phyloP scores from a whole-genome alignment of 2,888 invertebrate species.

The Acholoe squamosa region DNA sequence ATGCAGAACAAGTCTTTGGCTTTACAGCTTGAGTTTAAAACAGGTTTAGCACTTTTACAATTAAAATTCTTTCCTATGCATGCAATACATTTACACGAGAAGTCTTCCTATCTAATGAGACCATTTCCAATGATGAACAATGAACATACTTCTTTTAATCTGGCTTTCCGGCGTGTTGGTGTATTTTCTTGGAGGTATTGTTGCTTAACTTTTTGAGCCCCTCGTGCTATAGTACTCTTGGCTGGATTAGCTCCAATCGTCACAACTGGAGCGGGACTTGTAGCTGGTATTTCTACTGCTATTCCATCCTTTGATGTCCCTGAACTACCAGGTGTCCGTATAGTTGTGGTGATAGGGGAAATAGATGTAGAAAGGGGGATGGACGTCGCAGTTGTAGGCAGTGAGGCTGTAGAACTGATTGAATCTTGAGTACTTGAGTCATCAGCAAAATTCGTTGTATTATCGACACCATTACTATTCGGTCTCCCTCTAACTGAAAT shows the following conservation, averaged over 20 bases:
- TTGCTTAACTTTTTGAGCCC: conserved; percentile 45
- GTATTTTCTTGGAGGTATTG: conserved; percentile 61
- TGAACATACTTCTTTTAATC: conserved; percentile 62
- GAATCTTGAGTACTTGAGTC: conserved; percentile 58
- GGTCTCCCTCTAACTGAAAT: background rate
- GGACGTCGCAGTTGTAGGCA: conserved; percentile 30
- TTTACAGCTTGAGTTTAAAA: no score
- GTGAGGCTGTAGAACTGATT: conserved; percentile 44
- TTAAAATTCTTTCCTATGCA: no score
- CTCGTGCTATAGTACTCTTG: conserved; percentile 4
- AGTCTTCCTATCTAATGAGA: no score
- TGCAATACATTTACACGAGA: no score
- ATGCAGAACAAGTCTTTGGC: no score
- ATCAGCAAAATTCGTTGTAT: background rate
- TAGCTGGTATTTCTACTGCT: conserved; percentile 2
- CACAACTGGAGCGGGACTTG: background rate
- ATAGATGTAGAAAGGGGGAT: background rate
- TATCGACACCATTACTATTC: conserved; percentile 10
- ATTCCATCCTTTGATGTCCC: background rate
- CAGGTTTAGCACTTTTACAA: no score
- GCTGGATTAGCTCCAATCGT: background rate
- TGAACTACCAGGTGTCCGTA: background rate
- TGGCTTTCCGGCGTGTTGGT: conserved; percentile 52
- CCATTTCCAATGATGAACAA: no score
- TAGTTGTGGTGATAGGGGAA: background rate